Evolutionary conservation across 2,113 vertebrate species (phyloP).

Genomic region (Nettapus auritus): DNA sequence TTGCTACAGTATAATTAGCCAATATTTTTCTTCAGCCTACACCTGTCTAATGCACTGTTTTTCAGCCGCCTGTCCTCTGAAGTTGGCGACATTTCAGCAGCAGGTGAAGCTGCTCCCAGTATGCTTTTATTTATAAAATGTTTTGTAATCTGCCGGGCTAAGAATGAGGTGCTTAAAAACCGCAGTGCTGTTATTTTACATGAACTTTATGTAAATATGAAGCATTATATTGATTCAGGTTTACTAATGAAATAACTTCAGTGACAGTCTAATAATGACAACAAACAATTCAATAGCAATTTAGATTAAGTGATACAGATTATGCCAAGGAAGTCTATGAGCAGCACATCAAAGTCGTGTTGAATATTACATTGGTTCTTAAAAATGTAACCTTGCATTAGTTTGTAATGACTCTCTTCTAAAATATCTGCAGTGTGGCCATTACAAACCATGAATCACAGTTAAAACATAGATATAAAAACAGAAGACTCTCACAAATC

Average conservation of each 20-base stretch:
- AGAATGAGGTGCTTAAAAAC: conserved; percentile 3
- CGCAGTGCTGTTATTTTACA: neutral
- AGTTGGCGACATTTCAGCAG: conserved; percentile 1
- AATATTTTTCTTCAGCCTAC: neutral
- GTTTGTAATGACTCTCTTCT: neutral
- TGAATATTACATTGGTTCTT: neutral
- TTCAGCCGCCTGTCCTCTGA: neutral
- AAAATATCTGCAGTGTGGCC: neutral
- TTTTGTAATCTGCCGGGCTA: neutral
- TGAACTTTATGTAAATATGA: neutral
- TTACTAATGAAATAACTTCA: conserved; percentile 14
- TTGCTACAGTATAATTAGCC: neutral
- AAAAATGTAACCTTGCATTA: neutral
- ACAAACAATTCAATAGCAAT: neutral
- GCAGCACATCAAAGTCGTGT: neutral
- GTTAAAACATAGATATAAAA: neutral
- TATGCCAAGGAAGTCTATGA: neutral
- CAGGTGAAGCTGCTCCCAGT: neutral
- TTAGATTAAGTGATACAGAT: neutral
- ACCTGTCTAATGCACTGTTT: neutral
- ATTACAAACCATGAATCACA: conserved; percentile 16
- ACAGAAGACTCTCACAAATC: neutral
- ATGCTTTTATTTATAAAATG: neutral
- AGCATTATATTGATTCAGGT: neutral
- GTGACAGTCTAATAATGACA: neutral